Base-by-base conservation (phyloP, 2,888 invertebrate genomes). In the Mylabris sibirica region DNA sequence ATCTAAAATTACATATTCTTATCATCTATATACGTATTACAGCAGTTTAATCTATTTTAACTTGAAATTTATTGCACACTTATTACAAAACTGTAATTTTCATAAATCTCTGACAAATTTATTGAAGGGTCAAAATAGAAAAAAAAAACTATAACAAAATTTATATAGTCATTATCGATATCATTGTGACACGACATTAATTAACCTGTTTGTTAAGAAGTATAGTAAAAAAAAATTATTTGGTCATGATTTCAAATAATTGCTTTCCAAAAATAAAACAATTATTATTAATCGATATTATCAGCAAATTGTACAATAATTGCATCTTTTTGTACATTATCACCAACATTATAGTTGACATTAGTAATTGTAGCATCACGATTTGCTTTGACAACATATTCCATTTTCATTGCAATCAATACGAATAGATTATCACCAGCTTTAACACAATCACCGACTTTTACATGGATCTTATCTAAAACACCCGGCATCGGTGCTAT, bases 401-500 rank as follows among this genome's bases (percentile, higher is more conserved):
- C 99, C 99, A 99, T 99, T 88, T 99, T 99, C 99, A 99, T 99
- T 0, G 99, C 99, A 74, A 98, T 97, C 81, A 99, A 92, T 59
- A 98, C 93, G 70, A 98, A 92, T 2, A 99, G 86, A 0, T 95
- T 92, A 82, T 99, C 97, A 0, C 98, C 98, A 82, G 91, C 90
- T 72, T 91, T 90, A 3, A 99, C 97, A 72, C 83, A 81, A 78
- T 97, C 93, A 0, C 97, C 98, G 26, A 89, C 87, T 70, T 89
- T 88, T 2, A 99, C 96, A 22, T 95, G 87, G 62, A 99, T 87
- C 84, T 95, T 96, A 81, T 99, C 98, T 57, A 99, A 88, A 17
- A 98, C 90, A 1, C 99, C 99, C 0, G 99, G 99, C 91, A 99
- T 99, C 11, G 99, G 99, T 6, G 98, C 94, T 1, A 91, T 84